Percentiles rank a stretch among this genome's conserved stretches.
Conservation (phyloP, 2,797 vertebrate genomes). For the Perodicticus potto region DNA sequence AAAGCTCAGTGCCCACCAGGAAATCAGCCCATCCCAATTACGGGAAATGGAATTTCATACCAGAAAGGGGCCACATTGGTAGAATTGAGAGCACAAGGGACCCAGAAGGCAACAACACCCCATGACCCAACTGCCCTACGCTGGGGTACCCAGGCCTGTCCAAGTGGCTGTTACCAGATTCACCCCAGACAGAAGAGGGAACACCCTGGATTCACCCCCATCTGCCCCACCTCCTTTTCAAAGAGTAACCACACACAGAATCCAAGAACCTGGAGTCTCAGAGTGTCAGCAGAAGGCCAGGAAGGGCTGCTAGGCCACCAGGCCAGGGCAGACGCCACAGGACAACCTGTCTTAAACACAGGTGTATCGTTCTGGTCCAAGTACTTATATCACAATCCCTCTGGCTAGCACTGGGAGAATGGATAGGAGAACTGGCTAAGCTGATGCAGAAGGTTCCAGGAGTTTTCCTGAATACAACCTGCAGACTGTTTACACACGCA, state of each 20-base stretch:
- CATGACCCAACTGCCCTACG: background rate
- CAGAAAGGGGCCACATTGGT: background rate
- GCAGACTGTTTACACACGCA: background rate
- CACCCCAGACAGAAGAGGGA: background rate
- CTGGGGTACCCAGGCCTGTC: background rate
- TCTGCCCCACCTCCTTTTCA: background rate
- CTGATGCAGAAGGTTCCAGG: background rate
- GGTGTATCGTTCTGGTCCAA: fast-evolving
- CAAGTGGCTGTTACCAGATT: background rate
- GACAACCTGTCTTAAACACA: background rate
- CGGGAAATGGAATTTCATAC: background rate
- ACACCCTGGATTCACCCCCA: background rate
- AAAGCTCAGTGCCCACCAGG: background rate
- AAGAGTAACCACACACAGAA: background rate
- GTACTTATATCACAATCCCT: too few relatives aligned
- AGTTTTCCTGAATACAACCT: background rate
- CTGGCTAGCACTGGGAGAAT: background rate
- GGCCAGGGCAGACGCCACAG: background rate
- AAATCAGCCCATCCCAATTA: background rate
- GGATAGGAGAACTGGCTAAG: background rate
- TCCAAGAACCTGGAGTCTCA: fast-evolving
- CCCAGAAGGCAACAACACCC: background rate
- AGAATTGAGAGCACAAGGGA: background rate
- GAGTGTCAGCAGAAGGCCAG: background rate
- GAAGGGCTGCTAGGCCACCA: too few relatives aligned